Evolutionary conservation across 1,140 invertebrate genomes (phyloP), one percentile per base, ranked within the genome.

Genomic region (Cotesia vestalis): DNA sequence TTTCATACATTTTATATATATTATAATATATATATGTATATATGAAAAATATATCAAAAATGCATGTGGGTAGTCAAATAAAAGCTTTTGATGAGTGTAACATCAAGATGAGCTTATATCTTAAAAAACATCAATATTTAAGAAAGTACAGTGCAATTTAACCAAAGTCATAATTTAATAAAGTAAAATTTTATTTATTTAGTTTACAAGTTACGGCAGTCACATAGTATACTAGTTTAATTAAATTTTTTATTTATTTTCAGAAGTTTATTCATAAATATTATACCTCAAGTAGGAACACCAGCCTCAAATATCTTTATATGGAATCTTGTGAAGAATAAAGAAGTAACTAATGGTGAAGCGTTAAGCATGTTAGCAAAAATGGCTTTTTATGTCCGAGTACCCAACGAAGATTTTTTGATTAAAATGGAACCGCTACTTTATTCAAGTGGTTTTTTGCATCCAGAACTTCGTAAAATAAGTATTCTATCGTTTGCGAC

Each of bases 231-330:
- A 62, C 4, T 38, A 57, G 17, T 66, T 61, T 51, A 46, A 62
- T 66, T 17, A 8, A 59, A 60, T 71, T 6, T 14, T n/a, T 66
- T 74, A 59, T 59, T 72, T 75, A 12, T 53, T 64, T 27, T n/a
- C 36, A 84, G 82, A 53, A 79, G 84, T 14, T 76, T 88, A 4
- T 88, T 87, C 62, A 70, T 87, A 4, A 71, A 79, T 73, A 79
- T 87, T 34, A 17, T 88, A 8, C 84, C 87, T 3, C 72, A 84
- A 12, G 78, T 85, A 14, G 88, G 88, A n/a, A 87, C 86, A 1
- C 61, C 76, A 9, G 82, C 81, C 5, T 77, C 82, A 0, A 80
- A 77, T 36, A 61, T 80, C 4, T 85, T 88, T 63, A 82, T 82
- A 9, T 74, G 78, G 57, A 78, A 86, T 38, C 35, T 87, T 1